Conservation (phyloP, 92 coral and sea anemone genomes). For the Palythoa grandis region DNA sequence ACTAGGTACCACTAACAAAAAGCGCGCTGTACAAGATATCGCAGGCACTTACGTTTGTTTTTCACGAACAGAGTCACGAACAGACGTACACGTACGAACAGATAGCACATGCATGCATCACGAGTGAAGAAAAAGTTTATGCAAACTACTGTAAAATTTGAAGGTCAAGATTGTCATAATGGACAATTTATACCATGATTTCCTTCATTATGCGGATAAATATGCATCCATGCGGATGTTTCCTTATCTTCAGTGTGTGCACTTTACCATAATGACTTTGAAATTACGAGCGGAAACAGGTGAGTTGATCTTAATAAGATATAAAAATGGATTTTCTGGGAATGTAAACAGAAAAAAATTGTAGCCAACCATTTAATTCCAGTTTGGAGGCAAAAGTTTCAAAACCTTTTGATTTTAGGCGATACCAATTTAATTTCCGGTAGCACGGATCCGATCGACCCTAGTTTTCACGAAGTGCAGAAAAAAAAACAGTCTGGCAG, state of each 20-base stretch:
- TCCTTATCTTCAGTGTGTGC: conserved; percentile 75
- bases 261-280: conserved; percentile 70
- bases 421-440: no score
- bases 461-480: no score
- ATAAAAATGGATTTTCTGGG: no score
- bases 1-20: conserved; percentile 26
- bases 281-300: conserved; percentile 76
- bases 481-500: no score
- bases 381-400: neutral
- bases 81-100: no score
- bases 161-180: conserved; percentile 13
- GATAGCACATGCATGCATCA: no score
- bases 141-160: neutral
- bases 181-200: conserved; percentile 56
- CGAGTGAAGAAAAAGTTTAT: no score
- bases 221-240: conserved; percentile 70
- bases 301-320: conserved; percentile 23
- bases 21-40: conserved; percentile 26
- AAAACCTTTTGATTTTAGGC: no score
- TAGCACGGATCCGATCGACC: no score
- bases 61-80: neutral
- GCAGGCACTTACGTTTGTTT: neutral
- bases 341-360: neutral
- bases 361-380: neutral
- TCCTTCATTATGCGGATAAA: conserved; percentile 63